A percentile compares a stretch with the other conserved stretches of the same genome.
Evolutionary conservation across 2,113 vertebrate genomes (phyloP).

Genomic region (Tylochromis polylepis): DNA sequence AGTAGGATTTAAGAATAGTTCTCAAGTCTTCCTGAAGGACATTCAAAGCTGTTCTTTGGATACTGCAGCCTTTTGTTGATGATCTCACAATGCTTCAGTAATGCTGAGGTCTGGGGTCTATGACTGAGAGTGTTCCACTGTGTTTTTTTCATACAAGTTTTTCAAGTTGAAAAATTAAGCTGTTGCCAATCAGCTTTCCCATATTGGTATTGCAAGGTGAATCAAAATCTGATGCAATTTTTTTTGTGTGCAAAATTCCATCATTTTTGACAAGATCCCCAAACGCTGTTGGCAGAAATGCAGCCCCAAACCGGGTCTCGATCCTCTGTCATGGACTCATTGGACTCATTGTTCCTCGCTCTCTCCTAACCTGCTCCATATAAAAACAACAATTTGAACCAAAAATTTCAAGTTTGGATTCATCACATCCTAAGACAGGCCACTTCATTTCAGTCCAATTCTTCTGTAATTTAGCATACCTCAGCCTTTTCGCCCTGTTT

Average conservation of each 20-base stretch:
- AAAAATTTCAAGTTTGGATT: not conserved
- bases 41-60: not conserved
- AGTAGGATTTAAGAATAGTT: not conserved
- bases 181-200: not conserved
- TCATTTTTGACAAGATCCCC: not conserved
- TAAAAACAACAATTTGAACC: not conserved
- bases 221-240: not conserved
- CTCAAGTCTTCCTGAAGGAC: not conserved
- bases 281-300: not conserved
- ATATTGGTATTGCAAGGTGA: not conserved
- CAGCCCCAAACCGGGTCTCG: not conserved
- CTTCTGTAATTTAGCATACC: not conserved
- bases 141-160: not conserved
- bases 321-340: too few species aligned
- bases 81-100: too few species aligned
- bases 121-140: not conserved
- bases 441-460: not conserved
- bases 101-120: not conserved
- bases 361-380: not conserved
- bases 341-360: not conserved
- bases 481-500: too few species aligned
- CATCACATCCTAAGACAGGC: not conserved
- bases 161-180: not conserved
- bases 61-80: too few species aligned
- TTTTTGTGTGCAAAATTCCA: not conserved